Evolutionary conservation across 2,888 invertebrate species (phyloP).

Genomic region (Eilema sororculum): DNA sequence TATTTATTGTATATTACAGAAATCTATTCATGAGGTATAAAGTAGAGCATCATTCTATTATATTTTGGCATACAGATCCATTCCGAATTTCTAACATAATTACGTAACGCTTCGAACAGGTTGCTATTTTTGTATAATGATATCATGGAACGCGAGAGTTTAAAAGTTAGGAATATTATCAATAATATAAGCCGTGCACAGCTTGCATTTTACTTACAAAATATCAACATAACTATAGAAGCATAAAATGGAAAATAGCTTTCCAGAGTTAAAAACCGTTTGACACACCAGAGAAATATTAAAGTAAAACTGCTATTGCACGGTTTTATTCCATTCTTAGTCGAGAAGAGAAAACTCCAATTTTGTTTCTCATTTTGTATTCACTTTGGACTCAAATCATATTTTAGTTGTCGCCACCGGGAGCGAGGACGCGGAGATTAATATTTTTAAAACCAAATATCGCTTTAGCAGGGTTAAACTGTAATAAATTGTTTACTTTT

Average conservation of each 20-base stretch:
- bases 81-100: too few relatives aligned
- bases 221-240: slow-evolving; percentile 12
- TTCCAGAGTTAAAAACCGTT: slow-evolving; percentile 48
- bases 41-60: too few relatives aligned
- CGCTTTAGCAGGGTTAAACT: slow-evolving; percentile 42
- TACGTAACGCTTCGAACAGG: too few relatives aligned
- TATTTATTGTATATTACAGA: too few relatives aligned
- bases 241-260: slow-evolving; percentile 37
- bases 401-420: slow-evolving; percentile 66
- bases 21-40: too few relatives aligned
- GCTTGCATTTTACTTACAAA: slow-evolving; percentile 9
- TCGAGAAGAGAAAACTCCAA: slow-evolving; percentile 66
- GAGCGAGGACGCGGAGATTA: slow-evolving; percentile 39
- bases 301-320: slow-evolving; percentile 59
- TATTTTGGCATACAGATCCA: too few relatives aligned
- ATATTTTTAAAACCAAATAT: slow-evolving; percentile 46
- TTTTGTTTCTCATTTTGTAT: slow-evolving; percentile 73
- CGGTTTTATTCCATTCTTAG: slow-evolving; percentile 65
- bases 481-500: slow-evolving; percentile 34
- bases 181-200: not conserved
- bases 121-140: too few relatives aligned
- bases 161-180: too few relatives aligned
- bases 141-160: too few relatives aligned
- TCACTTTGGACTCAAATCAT: slow-evolving; percentile 70
- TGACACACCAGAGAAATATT: slow-evolving; percentile 63